Evolutionary conservation across 2,797 vertebrate species (phyloP), one percentile per base, ranked within the genome.

Genomic region (Eulemur mongoz): DNA sequence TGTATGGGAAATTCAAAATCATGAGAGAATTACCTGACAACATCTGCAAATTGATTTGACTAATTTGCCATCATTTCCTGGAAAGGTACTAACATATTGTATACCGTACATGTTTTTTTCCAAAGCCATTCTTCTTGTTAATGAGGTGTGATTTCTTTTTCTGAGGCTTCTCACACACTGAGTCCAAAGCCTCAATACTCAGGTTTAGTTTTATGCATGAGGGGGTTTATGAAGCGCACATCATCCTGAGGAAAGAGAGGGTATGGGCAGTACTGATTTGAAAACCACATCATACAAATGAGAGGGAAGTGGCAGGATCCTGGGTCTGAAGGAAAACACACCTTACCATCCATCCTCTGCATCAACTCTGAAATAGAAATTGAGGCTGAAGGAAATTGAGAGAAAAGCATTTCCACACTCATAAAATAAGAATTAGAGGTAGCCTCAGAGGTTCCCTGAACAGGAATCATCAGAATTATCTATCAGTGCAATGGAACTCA

Each of bases 81-180:
- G 83, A 95, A 52, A 85, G 27, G 32, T n/a, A 83, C 23, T 69
- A 40, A 83, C 63, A 45, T 7, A 8, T 20, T 78, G 12, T 32
- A 63, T 54, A 67, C 27, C 0, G 27, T 7, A 57, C 48, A 27
- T 1, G 14, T 15, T 32, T 82, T 85, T 89, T 35, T 7, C 11
- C 83, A 59, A 86, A 84, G 87, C 40, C 59, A 27, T 72, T 92
- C 79, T 83, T 84, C 83, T 86, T 81, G 6, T 45, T 93, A 89
- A 93, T 81, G 89, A 96, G 91, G 86, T 92, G 76, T 78, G 87
- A 88, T 75, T 94, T 92, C 86, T 90, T 89, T 76, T 83, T 72
- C 59, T 59, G 79, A 96, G 65, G 27, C 27, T 92, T 94, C 83
- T 75, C 89, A 86, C 32, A 70, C 13, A 67, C 45, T 3, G 48